Evolutionary conservation across 2,888 invertebrate genomes (phyloP).

Genomic region (Macaria notata): DNA sequence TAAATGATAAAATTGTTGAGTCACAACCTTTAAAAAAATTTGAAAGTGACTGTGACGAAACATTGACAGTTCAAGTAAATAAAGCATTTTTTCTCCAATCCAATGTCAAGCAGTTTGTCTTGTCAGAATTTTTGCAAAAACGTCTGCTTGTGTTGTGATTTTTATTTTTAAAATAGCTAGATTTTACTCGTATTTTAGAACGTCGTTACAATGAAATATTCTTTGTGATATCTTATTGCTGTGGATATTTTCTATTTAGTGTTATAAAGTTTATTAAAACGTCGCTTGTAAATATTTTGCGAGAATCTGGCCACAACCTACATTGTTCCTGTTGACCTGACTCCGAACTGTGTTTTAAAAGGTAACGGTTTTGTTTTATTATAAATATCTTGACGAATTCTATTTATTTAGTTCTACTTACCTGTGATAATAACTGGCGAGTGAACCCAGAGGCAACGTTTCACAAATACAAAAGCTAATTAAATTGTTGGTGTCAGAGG

Average conservation of each 20-base stretch:
- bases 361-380: slow-evolving; percentile 65
- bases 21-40: too few relatives aligned
- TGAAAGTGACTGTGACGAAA: too few relatives aligned
- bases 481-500: too few relatives aligned
- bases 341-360: slow-evolving; percentile 68
- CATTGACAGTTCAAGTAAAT: not conserved
- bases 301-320: slow-evolving; percentile 56
- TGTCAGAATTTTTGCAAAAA: slow-evolving; percentile 45
- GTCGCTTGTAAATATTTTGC: slow-evolving; percentile 51
- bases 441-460: too few relatives aligned
- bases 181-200: slow-evolving; percentile 56
- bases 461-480: too few relatives aligned
- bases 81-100: not conserved
- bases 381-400: too few relatives aligned
- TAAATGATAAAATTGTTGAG: too few relatives aligned
- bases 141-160: slow-evolving; percentile 64
- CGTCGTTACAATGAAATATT: slow-evolving; percentile 35
- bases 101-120: slow-evolving; percentile 19
- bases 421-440: too few relatives aligned
- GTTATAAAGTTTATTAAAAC: slow-evolving; percentile 54
- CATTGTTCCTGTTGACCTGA: slow-evolving; percentile 73
- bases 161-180: slow-evolving; percentile 55
- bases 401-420: too few relatives aligned
- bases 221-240: slow-evolving; percentile 49
- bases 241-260: slow-evolving; percentile 57